Base-by-base conservation (phyloP, 2,888 invertebrate species). In the Globia sparganii region DNA sequence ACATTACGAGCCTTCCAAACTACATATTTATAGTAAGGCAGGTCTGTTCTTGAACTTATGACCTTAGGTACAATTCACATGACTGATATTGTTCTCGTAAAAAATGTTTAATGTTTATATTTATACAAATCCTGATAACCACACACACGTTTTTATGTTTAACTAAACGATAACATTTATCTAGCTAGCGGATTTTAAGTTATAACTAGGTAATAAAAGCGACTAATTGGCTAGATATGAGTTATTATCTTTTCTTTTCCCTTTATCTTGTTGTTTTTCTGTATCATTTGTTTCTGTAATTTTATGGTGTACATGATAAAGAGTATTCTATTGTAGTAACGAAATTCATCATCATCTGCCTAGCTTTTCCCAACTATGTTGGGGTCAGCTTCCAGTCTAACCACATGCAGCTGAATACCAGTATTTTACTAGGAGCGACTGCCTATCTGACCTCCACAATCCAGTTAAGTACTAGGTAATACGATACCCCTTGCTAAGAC, bases 111-210 rank as follows among this genome's bases (percentile, higher is more conserved):
- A 34, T 65, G 25, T 73, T 59, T 59, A 53, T 31, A 25, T 73
- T 59, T 59, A 53, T 31, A 25, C n/a, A 6, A 64, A 67, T 58
- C 0, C 4, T 46, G 72, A 81, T 80, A 80, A 84, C 64, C 46
- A 43, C 31, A 65, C 18, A 31, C 70, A n/a, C 25, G 46, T 71
- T 67, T 73, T 77, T 61, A 15, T 58, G 75, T 65, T 81, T 49
- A 56, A 34, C n/a, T 37, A 18, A 40, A 15, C 13, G 85, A 82
- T 85, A 85, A 81, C 59, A 64, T 40, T 64, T 85, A 75, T 81
- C 81, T 65, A 59, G 15, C 18, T 2, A 34, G 21, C 56, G 25
- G 64, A 34, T 75, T 75, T 65, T n/a, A 0, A 64, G 34, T 59
- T 75, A 34, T 40, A 46, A 46, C 13, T 74, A 18, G 31, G 62